These are phyloP conservation scores for Bombus waltoni DNA, from an alignment of 1,140 invertebrate species.

Conservation along the genomic window DNA sequence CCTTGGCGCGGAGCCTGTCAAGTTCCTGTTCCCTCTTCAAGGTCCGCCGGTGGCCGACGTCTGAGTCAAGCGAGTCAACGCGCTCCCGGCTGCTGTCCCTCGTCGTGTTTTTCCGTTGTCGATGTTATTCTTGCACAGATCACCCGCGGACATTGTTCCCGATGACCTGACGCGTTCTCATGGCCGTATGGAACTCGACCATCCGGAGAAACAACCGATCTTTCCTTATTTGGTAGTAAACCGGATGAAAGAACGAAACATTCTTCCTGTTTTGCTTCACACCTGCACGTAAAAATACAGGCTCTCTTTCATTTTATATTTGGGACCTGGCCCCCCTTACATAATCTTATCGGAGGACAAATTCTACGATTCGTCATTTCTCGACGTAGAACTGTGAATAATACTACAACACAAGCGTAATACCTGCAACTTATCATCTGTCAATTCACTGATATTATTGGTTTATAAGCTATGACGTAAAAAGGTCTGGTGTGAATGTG, in stretches of 20 bases:
- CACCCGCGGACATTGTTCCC: conserved; percentile 27
- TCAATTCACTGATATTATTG: background rate
- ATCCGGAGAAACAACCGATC: background rate
- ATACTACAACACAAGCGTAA: too few relatives aligned
- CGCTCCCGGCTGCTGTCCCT: conserved; percentile 11
- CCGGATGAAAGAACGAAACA: background rate
- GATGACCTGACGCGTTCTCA: conserved; percentile 21
- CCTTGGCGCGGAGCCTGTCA: conserved; percentile 59
- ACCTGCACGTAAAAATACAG: background rate
- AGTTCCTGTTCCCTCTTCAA: conserved; percentile 73
- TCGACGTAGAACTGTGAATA: too few relatives aligned
- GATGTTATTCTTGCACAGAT: conserved; percentile 35
- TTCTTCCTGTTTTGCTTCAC: background rate
- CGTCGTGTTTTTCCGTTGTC: conserved; percentile 29
- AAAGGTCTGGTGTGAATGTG: background rate
- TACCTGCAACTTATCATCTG: too few relatives aligned
- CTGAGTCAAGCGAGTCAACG: conserved; percentile 70
- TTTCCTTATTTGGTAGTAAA: background rate
- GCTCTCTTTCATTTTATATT: background rate
- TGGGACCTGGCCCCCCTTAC: too few relatives aligned
- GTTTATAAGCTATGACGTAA: too few relatives aligned
- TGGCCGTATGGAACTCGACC: background rate
- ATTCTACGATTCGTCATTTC: too few relatives aligned
- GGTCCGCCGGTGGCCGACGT: conserved; percentile 45
- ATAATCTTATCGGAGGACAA: background rate